phyloP scores from a whole-genome alignment of 2,797 vertebrate species.

The Epinephelus coioides region DNA sequence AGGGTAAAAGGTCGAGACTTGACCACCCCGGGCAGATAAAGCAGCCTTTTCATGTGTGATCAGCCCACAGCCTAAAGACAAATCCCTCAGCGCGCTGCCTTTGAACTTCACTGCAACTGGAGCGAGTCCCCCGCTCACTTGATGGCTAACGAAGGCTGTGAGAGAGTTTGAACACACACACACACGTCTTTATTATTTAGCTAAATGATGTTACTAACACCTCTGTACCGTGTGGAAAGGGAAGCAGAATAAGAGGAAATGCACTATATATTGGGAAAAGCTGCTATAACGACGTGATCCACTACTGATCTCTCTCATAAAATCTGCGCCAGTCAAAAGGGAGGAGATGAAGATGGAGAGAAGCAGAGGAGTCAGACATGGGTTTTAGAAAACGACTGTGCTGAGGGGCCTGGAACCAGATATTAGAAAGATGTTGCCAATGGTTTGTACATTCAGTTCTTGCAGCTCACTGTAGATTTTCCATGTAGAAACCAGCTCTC shows the following conservation, averaged over 20 bases:
- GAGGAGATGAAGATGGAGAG: conserved; percentile 24
- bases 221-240: conserved; percentile 25
- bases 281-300: conserved; percentile 58
- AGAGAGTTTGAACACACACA: conserved; percentile 17
- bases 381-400: conserved; percentile 25
- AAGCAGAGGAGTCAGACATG: conserved; percentile 24
- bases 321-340: conserved; percentile 25
- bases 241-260: conserved; percentile 27
- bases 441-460: conserved; percentile 36
- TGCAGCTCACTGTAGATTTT: conserved; percentile 35
- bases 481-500: conserved; percentile 26
- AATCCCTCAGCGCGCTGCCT: conserved; percentile 72
- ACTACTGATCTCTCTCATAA: conserved; percentile 34
- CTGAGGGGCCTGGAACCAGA: conserved; percentile 25
- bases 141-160: conserved; percentile 51
- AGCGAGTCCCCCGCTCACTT: conserved; percentile 43
- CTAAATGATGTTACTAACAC: conserved; percentile 26
- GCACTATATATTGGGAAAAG: conserved; percentile 36
- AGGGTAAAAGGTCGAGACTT: conserved; percentile 82
- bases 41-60: conserved; percentile 84
- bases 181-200: conserved; percentile 55
- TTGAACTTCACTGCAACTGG: conserved; percentile 75
- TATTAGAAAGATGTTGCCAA: conserved; percentile 33
- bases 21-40: conserved; percentile 83
- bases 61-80: conserved; percentile 74